A percentile compares a stretch with the other conserved stretches of the same genome.
Conservation (phyloP, 2,113 vertebrate genomes). For the Cricetomys ansorgei region DNA sequence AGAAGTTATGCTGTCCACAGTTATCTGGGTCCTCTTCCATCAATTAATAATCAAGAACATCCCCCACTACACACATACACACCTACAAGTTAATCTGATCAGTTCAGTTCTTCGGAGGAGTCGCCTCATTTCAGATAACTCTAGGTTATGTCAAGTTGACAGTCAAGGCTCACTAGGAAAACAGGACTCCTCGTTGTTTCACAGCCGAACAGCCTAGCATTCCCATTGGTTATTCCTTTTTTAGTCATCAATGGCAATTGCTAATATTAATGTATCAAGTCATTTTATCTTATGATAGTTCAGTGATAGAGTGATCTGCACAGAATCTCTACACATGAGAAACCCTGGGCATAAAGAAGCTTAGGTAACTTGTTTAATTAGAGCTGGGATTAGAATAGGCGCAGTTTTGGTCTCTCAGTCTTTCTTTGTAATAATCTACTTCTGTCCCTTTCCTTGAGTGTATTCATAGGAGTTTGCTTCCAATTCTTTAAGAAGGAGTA, state of each 20-base stretch:
- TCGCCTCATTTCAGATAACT: not conserved
- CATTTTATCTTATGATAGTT: not conserved
- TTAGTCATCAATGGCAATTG: not conserved
- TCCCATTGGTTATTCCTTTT: not conserved
- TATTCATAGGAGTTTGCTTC: not conserved
- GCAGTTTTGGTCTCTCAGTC: not conserved
- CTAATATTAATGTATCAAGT: not conserved
- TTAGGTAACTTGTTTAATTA: not conserved
- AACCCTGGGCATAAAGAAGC: not conserved
- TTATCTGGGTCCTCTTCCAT: not conserved
- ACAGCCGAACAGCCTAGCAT: not conserved
- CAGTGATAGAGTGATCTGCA: not conserved
- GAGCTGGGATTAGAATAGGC: not conserved
- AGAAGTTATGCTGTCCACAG: not conserved
- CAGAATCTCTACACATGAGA: not conserved
- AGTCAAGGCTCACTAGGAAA: not conserved
- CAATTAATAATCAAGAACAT: not conserved
- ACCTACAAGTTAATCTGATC: not conserved
- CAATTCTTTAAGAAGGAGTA: not conserved
- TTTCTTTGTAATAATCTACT: not conserved
- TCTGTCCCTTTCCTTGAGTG: not conserved
- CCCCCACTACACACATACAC: not conserved
- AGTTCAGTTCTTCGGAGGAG: not conserved
- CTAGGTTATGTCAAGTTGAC: not conserved
- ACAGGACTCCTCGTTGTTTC: not conserved